A percentile compares a stretch with the other conserved stretches of the same genome.
Conservation (phyloP, 1,140 invertebrate species). For the Diachasmimorpha longicaudata region DNA sequence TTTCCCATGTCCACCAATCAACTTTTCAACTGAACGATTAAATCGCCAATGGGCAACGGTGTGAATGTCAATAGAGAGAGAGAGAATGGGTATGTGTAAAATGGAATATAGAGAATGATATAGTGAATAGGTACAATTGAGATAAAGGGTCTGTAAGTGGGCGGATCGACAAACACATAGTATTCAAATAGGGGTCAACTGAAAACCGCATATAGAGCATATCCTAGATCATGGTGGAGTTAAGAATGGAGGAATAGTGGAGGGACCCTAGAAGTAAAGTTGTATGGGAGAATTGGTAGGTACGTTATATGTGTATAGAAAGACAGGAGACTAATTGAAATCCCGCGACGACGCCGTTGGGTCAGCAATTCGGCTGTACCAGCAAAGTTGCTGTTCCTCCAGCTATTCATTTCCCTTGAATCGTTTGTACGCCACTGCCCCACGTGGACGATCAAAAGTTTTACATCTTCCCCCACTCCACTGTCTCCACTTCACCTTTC, state of each 20-base stretch:
- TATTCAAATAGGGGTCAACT: conserved; percentile 41
- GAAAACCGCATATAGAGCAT: neutral
- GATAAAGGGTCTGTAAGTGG: conserved; percentile 37
- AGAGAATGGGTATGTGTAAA: too few species aligned
- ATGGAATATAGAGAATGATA: neutral
- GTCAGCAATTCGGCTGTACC: conserved; percentile 44
- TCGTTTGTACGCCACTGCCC: neutral
- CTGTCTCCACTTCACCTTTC: neutral
- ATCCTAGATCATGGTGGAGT: conserved; percentile 19
- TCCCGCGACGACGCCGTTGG: conserved; percentile 49
- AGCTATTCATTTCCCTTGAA: neutral
- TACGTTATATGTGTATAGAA: conserved; percentile 10
- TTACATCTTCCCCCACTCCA: neutral
- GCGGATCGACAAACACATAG: conserved; percentile 30
- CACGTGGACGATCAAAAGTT: conserved; percentile 12
- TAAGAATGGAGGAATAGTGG: conserved; percentile 25
- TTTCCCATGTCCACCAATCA: too few species aligned
- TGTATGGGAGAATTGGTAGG: conserved; percentile 16
- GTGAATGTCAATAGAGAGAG: neutral
- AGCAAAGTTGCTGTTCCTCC: conserved; percentile 2
- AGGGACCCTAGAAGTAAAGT: conserved; percentile 31
- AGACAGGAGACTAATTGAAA: conserved; percentile 51
- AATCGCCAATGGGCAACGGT: neutral
- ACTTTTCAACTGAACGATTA: too few species aligned
- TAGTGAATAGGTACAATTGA: conserved; percentile 20